Percentiles rank a stretch among this genome's conserved stretches.
These are phyloP conservation scores for Tiliacea citrago DNA, from an alignment of 2,888 invertebrate genomes.

Conservation along the genomic window DNA sequence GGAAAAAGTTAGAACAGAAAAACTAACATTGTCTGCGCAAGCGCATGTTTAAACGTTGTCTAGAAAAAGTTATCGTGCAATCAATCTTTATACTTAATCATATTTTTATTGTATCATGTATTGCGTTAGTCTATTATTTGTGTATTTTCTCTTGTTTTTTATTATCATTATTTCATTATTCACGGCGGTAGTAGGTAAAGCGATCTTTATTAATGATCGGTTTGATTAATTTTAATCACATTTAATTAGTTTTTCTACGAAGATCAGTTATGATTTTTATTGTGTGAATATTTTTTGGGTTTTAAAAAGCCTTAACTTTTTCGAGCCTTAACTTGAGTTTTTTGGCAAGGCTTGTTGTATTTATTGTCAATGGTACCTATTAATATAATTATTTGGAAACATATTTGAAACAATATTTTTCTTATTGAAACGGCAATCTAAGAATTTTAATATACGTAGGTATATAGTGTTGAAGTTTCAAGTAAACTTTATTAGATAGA, in stretches of 20 bases:
- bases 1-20: slow-evolving; percentile 9
- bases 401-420: neutral
- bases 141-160: slow-evolving; percentile 48
- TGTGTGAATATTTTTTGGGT: neutral
- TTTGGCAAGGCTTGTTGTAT: neutral
- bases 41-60: slow-evolving; percentile 45
- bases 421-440: neutral
- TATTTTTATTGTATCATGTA: slow-evolving; percentile 51
- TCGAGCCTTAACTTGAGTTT: too few species aligned
- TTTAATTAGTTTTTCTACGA: neutral
- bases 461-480: neutral
- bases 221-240: slow-evolving; percentile 11
- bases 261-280: neutral
- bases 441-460: neutral
- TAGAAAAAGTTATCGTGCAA: slow-evolving; percentile 56
- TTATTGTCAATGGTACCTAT: neutral
- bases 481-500: neutral
- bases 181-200: slow-evolving; percentile 16
- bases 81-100: slow-evolving; percentile 53
- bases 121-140: slow-evolving; percentile 49
- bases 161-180: slow-evolving; percentile 15
- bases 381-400: neutral
- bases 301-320: neutral
- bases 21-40: slow-evolving; percentile 34
- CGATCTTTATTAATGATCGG: slow-evolving; percentile 20